phyloP scores from a whole-genome alignment of 1,140 invertebrate genomes.

The Calliopsis andreniformis region DNA sequence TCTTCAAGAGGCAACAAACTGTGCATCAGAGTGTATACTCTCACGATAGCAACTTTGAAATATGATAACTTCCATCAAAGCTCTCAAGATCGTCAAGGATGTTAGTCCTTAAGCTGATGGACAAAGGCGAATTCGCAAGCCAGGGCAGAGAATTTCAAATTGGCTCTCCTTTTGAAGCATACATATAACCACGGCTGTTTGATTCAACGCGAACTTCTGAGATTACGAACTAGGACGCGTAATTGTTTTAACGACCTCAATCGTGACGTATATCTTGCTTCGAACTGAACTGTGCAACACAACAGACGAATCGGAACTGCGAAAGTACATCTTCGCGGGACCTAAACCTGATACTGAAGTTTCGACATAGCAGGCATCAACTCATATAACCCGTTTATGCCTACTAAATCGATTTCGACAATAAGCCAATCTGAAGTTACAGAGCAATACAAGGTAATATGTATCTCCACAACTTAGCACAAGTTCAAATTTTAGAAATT shows the following conservation, averaged over 20 bases:
- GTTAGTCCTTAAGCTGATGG: background rate
- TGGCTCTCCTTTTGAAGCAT: conserved; percentile 13
- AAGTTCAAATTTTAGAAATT: too few relatives aligned
- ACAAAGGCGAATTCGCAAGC: conserved; percentile 27
- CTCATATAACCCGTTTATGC: too few relatives aligned
- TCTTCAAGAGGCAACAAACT: background rate
- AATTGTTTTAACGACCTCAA: conserved; percentile 34
- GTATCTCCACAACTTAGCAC: too few relatives aligned
- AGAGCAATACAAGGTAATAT: too few relatives aligned
- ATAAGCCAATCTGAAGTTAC: too few relatives aligned
- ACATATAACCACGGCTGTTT: conserved; percentile 6
- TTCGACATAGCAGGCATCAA: too few relatives aligned
- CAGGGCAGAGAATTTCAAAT: conserved; percentile 35
- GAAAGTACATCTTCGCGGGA: background rate
- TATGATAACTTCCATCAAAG: conserved; percentile 48
- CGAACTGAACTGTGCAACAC: conserved; percentile 25
- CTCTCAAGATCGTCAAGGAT: conserved; percentile 20
- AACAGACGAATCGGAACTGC: conserved; percentile 31
- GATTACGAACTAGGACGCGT: conserved; percentile 45
- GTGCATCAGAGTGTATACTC: background rate
- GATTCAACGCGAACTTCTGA: conserved; percentile 9
- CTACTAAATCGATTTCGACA: too few relatives aligned
- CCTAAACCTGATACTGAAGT: background rate
- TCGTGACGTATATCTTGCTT: conserved; percentile 21
- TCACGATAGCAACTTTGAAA: conserved; percentile 28